Evolutionary conservation across 2,113 vertebrate species (phyloP), one percentile per base, ranked within the genome.

Genomic region (Rafetus swinhoei): DNA sequence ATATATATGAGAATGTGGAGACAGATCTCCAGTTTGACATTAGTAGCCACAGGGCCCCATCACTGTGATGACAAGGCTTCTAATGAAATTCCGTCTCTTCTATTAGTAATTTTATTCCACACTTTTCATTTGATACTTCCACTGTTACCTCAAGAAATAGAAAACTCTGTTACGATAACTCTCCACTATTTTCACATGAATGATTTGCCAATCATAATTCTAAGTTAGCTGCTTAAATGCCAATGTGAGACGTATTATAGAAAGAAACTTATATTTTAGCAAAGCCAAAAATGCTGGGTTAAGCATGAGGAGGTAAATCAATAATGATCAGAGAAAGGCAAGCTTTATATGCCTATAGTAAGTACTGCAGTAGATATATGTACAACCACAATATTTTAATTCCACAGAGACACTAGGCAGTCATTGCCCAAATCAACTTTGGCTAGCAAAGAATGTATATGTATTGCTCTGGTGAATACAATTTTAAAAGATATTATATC

Each of bases 141-240:
- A 45, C 1, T 56, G 10, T 27, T 76, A 85, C 3, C 79, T 32
- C 21, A 90, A 84, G 52, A 77, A 89, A 89, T 50, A 92, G n/a
- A 4, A 88, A 69, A 39, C 84, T 79, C 22, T 7, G n/a, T 72
- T 72, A 72, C 19, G 65, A 72, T 19, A 72, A 21, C n/a, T 72
- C 32, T 35, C 8, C n/a, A 93, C 84, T 85, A 56, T 56, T 95
- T 91, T 92, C 81, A 83, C 50, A 60, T 79, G 19, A 92, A 86
- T 81, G 3, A 92, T 93, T 84, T 91, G 25, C 2, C 35, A 19
- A 53, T 88, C 16, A 29, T 15, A 89, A 45, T 81, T 65, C 88
- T 83, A 91, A 92, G 88, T 90, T 87, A 83, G n/a, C 3, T 92
- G 5, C 32, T 84, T 82, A 85, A 81, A 56, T 85, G 10, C 1